Evolutionary conservation across 2,113 vertebrate species (phyloP).

Genomic region (Rhabdomys dilectus): DNA sequence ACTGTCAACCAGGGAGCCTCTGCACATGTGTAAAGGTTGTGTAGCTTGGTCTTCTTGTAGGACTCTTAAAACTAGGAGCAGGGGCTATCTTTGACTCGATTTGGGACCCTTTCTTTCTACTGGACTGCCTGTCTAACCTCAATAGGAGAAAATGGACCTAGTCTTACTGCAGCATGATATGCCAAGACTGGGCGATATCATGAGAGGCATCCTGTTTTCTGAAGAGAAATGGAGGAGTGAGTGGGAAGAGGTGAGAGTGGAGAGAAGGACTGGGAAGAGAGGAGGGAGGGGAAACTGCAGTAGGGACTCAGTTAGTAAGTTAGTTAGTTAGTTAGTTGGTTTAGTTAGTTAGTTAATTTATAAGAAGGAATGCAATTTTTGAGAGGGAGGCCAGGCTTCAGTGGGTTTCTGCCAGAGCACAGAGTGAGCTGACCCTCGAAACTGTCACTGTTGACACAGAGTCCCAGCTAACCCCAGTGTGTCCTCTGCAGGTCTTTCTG

Average conservation of each 20-base stretch:
- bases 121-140: background rate
- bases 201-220: background rate
- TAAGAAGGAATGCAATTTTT: constrained; percentile 24
- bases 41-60: background rate
- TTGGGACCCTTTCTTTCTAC: background rate
- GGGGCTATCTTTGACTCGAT: background rate
- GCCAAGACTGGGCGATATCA: background rate
- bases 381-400: background rate
- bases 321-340: background rate
- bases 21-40: background rate
- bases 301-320: too few species aligned
- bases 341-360: background rate
- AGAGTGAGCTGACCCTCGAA: background rate
- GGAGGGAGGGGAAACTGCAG: background rate
- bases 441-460: background rate
- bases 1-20: background rate
- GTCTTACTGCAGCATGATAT: background rate
- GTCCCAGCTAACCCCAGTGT: constrained; percentile 61
- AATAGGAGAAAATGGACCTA: background rate
- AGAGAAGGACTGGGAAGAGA: background rate
- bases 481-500: constrained; percentile 90
- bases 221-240: background rate
- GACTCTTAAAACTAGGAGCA: background rate
- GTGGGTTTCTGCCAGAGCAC: background rate
- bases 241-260: background rate